phyloP scores from a whole-genome alignment of 2,797 vertebrate species.

The Crossoptilon crossoptilon region DNA sequence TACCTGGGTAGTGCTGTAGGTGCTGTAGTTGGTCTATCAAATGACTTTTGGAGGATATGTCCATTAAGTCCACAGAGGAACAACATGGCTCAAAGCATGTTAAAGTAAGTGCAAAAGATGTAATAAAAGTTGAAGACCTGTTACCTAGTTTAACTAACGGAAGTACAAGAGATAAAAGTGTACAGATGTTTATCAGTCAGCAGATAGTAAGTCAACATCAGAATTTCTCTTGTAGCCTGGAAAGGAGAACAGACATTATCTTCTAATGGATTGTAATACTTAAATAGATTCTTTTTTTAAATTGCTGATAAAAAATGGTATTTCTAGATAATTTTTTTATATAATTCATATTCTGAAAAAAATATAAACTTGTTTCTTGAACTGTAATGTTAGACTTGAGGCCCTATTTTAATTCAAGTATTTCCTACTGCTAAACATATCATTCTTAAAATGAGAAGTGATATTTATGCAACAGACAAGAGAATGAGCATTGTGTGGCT shows the following conservation, averaged over 20 bases:
- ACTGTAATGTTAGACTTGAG: neutral
- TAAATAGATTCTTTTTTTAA: neutral
- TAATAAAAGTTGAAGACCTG: neutral
- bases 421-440: neutral
- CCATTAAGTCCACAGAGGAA: neutral
- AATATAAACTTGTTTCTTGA: neutral
- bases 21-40: neutral
- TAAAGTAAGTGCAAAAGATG: neutral
- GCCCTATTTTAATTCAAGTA: neutral
- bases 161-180: neutral
- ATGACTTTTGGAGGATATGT: neutral
- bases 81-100: rapidly evolving
- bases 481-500: neutral
- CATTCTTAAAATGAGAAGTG: neutral
- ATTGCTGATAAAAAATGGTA: neutral
- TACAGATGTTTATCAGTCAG: neutral
- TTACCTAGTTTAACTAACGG: neutral
- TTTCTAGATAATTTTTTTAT: neutral
- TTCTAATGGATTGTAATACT: neutral
- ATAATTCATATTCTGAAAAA: neutral
- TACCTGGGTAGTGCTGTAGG: neutral
- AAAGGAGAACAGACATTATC: neutral
- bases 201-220: neutral
- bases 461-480: neutral
- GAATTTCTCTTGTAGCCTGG: neutral